A percentile compares a stretch with the other conserved stretches of the same genome.
Evolutionary conservation across 2,113 vertebrate genomes (phyloP).

Genomic region (Capricornis sumatraensis): DNA sequence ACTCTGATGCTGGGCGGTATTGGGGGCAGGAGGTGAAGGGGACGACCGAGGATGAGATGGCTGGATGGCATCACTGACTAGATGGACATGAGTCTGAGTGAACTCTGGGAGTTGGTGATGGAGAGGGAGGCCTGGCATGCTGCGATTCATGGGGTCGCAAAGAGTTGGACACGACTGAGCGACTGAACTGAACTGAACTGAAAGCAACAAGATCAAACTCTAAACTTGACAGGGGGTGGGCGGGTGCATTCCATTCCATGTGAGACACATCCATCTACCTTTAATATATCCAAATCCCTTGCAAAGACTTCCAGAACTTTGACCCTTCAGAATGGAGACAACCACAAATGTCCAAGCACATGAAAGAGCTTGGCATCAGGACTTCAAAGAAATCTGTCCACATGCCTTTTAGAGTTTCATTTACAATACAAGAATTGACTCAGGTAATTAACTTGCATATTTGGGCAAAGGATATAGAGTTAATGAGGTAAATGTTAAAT

Average conservation of each 20-base stretch:
- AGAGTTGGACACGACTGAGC: rapidly evolving
- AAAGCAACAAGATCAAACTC: not conserved
- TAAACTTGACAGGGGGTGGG: not conserved
- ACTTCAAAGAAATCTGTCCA: not conserved
- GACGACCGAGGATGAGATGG: too few species aligned
- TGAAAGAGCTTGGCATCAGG: not conserved
- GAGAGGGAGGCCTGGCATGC: too few species aligned
- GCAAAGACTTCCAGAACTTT: not conserved
- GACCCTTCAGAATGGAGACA: not conserved
- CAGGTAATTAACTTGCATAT: conserved; percentile 13
- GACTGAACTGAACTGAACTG: not conserved
- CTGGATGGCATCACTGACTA: too few species aligned
- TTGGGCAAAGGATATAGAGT: not conserved
- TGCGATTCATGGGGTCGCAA: rapidly evolving
- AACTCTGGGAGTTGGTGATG: too few species aligned
- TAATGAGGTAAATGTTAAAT: conserved; percentile 4
- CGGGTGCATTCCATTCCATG: not conserved
- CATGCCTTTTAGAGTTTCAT: not conserved
- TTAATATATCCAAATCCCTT: not conserved
- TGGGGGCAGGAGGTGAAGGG: too few species aligned
- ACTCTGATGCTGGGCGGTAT: too few species aligned
- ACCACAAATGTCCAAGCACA: not conserved
- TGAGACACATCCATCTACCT: not conserved
- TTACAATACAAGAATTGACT: not conserved
- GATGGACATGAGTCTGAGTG: rapidly evolving